These are phyloP conservation scores for Smithornis capensis DNA, from an alignment of 2,113 vertebrate species.

Conservation along the genomic window DNA sequence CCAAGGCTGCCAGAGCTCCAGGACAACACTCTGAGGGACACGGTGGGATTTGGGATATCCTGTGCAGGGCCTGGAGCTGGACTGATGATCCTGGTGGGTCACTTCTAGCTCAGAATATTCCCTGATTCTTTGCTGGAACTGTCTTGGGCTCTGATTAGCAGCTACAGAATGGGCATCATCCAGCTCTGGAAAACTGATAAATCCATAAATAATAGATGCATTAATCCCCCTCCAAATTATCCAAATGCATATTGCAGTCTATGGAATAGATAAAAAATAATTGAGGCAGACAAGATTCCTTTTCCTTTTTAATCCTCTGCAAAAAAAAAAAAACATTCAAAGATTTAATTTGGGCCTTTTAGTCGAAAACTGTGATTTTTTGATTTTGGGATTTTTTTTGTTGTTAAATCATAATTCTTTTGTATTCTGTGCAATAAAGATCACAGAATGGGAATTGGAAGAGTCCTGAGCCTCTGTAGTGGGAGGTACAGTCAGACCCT, in stretches of 20 bases:
- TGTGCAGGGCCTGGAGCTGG: neutral
- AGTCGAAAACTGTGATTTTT: neutral
- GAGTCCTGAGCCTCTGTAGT: neutral
- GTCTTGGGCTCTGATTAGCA: neutral
- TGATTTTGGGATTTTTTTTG: neutral
- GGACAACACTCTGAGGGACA: fast-evolving
- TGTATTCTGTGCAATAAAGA: neutral
- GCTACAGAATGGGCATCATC: neutral
- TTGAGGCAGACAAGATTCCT: neutral
- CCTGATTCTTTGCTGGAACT: neutral
- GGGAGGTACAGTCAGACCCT: neutral
- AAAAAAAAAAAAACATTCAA: neutral
- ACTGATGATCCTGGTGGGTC: neutral
- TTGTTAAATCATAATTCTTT: neutral
- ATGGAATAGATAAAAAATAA: neutral
- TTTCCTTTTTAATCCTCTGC: neutral
- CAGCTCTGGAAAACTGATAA: neutral
- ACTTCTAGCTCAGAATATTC: neutral
- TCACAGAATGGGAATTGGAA: neutral
- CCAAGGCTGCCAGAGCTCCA: neutral
- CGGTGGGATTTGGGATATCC: neutral
- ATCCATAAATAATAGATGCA: neutral
- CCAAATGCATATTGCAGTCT: neutral
- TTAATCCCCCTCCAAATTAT: neutral
- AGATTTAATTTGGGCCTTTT: neutral